phyloP scores from a whole-genome alignment of 37 sponge, comb jelly and placozoan species.

The Crambe crambe region DNA sequence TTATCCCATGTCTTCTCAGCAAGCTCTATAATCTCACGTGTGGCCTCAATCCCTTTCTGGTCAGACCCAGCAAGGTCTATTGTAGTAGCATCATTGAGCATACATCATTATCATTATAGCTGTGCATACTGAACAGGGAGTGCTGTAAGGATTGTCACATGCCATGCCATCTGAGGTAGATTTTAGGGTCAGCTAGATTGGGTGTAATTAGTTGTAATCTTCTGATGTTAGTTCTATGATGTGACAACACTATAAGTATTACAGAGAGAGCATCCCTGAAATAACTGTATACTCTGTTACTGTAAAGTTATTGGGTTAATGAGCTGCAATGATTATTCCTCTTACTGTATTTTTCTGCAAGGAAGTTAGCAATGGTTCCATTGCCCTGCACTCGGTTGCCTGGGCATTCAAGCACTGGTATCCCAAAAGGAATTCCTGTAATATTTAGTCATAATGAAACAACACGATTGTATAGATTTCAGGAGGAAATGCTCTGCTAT shows the following conservation, averaged over 20 bases:
- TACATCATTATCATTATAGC: no score
- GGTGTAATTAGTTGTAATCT: no score
- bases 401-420: slow-evolving; percentile 35
- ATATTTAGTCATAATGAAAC: not conserved
- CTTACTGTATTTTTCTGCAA: slow-evolving; percentile 54
- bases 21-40: slow-evolving; percentile 20
- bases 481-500: not conserved
- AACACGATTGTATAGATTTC: not conserved
- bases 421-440: slow-evolving; percentile 18
- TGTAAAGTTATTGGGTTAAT: no score
- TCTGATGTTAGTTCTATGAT: no score
- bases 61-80: slow-evolving; percentile 50
- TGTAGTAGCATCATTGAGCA: no score
- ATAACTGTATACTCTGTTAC: no score
- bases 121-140: no score
- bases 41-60: slow-evolving; percentile 30
- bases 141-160: no score
- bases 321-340: not conserved
- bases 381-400: slow-evolving; percentile 30
- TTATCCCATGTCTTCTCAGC: slow-evolving; percentile 37
- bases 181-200: no score
- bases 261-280: no score
- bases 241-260: no score
- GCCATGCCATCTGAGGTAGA: no score
- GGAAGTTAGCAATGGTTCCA: slow-evolving; percentile 46